Evolutionary conservation across 2,797 vertebrate species (phyloP).

Genomic region (Sebastes jordani): DNA sequence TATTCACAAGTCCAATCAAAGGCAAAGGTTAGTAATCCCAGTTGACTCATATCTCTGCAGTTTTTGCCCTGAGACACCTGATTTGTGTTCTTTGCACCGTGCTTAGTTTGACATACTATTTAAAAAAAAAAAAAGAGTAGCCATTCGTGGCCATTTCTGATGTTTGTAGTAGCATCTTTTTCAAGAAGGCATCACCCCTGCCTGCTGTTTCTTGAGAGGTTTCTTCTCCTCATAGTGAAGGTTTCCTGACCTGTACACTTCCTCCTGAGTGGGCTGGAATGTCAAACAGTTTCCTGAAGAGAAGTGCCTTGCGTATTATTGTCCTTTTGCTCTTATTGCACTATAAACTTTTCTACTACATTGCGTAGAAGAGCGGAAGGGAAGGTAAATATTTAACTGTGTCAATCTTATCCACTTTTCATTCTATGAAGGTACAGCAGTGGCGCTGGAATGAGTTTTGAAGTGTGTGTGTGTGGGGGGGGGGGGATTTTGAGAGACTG

Average conservation of each 20-base stretch:
- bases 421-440: not conserved
- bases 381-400: constrained; percentile 52
- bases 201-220: constrained; percentile 3
- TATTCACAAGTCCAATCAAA: not conserved
- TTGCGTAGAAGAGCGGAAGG: constrained; percentile 5
- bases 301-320: constrained; percentile 29
- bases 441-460: too few relatives aligned
- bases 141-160: not conserved
- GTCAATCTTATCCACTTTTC: constrained; percentile 16
- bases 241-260: constrained; percentile 16
- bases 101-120: not conserved
- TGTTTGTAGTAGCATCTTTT: not conserved
- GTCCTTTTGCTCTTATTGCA: constrained; percentile 12
- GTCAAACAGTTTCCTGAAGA: constrained; percentile 38
- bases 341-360: constrained; percentile 17
- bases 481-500: too few relatives aligned
- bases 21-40: not conserved
- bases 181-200: not conserved
- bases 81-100: not conserved
- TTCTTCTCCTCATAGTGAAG: not conserved
- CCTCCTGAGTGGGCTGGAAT: constrained; percentile 47
- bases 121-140: not conserved
- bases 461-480: too few relatives aligned
- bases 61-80: not conserved
- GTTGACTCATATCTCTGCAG: not conserved